A percentile compares a stretch with the other conserved stretches of the same genome.
Conservation (phyloP, 2,113 vertebrate genomes). For the Chionomys nivalis region DNA sequence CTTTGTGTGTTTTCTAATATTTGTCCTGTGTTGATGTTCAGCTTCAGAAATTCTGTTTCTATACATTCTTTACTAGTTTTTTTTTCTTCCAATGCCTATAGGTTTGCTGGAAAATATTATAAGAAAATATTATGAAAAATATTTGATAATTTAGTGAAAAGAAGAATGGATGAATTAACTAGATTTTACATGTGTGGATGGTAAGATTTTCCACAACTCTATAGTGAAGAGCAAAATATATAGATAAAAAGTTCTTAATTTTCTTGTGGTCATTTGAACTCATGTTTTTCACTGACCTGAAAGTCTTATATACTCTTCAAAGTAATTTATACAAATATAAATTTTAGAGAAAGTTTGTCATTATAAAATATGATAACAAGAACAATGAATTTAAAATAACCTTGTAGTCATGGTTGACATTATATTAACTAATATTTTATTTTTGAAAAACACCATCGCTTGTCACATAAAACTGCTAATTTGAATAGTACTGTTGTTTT, state of each 20-base stretch:
- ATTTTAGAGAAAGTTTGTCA: not conserved
- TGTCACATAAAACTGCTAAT: not conserved
- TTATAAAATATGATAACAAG: not conserved
- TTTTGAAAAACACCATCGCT: not conserved
- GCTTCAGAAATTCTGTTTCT: not conserved
- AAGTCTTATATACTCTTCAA: not conserved
- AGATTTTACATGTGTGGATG: not conserved
- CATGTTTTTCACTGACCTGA: not conserved
- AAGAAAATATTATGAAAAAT: not conserved
- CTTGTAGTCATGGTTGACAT: not conserved
- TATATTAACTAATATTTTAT: not conserved
- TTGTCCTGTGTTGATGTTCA: not conserved
- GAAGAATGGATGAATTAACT: not conserved
- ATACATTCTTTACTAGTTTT: not conserved
- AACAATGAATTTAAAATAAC: not conserved
- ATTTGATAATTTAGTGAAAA: constrained; percentile 22
- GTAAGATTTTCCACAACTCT: not conserved
- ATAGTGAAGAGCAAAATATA: not conserved
- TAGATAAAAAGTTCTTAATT: not conserved
- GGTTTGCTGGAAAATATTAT: not conserved
- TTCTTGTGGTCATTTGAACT: not conserved
- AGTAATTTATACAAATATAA: not conserved
- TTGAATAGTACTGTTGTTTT: not conserved
- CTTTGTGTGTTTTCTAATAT: not conserved
- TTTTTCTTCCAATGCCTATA: not conserved